Base-by-base conservation (phyloP, 2,888 invertebrate genomes). In the Drosophila mimetica region DNA sequence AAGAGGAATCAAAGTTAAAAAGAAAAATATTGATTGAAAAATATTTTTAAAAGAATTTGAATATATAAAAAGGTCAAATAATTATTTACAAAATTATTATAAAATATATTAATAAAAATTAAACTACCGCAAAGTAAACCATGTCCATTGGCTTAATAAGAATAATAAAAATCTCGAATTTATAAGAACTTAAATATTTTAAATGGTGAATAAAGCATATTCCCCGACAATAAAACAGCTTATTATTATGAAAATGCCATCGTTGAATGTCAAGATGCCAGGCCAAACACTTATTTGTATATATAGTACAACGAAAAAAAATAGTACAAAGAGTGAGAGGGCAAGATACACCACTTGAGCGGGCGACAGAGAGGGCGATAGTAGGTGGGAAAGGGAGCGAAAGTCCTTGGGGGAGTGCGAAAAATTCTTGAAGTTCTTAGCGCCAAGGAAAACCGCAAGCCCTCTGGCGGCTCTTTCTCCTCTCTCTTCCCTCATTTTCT, bases 361-460 rank as follows among this genome's bases (percentile, higher is more conserved):
- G 25, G 4, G 34, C 7, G n/a, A 36, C 34, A 37, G 16, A 14
- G 44, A 44, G 25, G 28, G 28, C 25, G 3, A 44, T 28, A 44
- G 28, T 44, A 2, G 28, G 11, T 2, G 44, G 16, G 14, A 44
- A 44, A 22, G 18, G 18, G 18, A 30, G 3, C n/a, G 8, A 25
- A 11, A 28, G 37, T 30, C 47, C 11, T 20, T 28, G 37, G 37
- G 20, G 41, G 51, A 37, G 58, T 46, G 58, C 34, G 51, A 51
- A 74, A 70, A 75, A 76, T 78, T 66, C 57, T 57, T 46, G 14
- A 71, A 77, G 74, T 66, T 74, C 75, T 77, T 71, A 74, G 79
- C 79, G 65, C 74, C 47, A 72, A 44, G 63, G 16, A 70, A 64
- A 64, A 57, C 76, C 77, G 64, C 75, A 70, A 50, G 44, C 48